Evolutionary conservation across 1,140 invertebrate genomes (phyloP), one percentile per base, ranked within the genome.

Genomic region (Drosophila cardini): DNA sequence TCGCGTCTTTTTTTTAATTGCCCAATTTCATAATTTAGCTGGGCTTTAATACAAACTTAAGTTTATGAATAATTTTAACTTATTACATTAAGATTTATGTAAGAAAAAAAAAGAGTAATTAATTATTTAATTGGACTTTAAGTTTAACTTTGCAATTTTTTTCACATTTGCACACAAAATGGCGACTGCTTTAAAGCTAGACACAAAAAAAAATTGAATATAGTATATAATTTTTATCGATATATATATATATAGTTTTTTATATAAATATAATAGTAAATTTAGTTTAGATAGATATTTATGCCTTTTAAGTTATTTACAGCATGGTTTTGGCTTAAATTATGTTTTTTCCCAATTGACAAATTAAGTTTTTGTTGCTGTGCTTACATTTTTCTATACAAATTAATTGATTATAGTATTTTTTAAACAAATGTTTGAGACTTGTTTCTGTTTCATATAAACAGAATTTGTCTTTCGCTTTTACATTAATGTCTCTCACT

Each of bases 131-230:
- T 46, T 45, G 60, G 60, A 63, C 61, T 71, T 11, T 34, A 65
- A 65, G 61, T 57, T 72, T 57, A n/a, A 69, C 43, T 69, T 68
- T 53, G 36, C 48, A 69, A 60, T 48, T 57, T 46, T 46, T 26
- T 77, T 78, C 43, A 73, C 62, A 46, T 62, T 76, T 71, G 72
- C 78, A 62, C 58, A 71, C 80, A 79, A 68, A 84, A 84, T 84
- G 80, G 80, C 80, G 72, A 53, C 60, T 62, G 76, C 80, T 45
- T 83, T 83, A 83, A 65, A 72, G 80, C 80, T 75, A 82, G 46
- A 45, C 61, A 70, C 21, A 48, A 60, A 77, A 72, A 50, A 73
- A 78, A 69, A 64, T 21, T n/a, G 36, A 7, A 11, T 16, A 34
- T 8, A 42, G 1, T 48, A 40, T 63, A 21, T 11, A 36, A 43